Evolutionary conservation across 2,113 vertebrate species (phyloP), one percentile per base, ranked within the genome.

Genomic region (Bufo bufo): DNA sequence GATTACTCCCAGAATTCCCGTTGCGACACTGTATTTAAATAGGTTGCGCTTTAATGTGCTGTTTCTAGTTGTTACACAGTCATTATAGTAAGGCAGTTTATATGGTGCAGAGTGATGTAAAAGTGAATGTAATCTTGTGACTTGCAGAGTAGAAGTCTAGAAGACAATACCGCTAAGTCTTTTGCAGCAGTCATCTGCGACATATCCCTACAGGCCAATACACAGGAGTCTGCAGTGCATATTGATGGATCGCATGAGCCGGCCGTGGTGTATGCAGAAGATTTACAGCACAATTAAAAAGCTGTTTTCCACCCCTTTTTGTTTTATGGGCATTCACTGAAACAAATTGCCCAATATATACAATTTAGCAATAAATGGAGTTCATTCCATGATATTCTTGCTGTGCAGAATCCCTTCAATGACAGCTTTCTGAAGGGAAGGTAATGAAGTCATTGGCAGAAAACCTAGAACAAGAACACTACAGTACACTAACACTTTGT

Each of bases 271-370:
- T 75, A 77, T 83, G 71, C 56, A 74, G 80, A 83, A 77, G 87
- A 88, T 88, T 88, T 88, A 88, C 87, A 83, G 58, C 87, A 88
- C 87, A 88, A 88, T 88, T 88, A 88, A 88, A 88, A 88, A 77
- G 71, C 69, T 75, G 69, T 75, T 77, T 83, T 84, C 69, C 59
- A 61, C 87, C 77, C 58, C 58, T 77, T 58, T 82, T 88, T 88
- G 80, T 88, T 88, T 88, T 88, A 88, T 88, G 87, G 80, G 80
- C 69, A 77, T 88, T 74, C 87, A 56, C 56, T 54, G 87, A 88
- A 83, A 88, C 87, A 88, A 88, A 88, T 88, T 88, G 49, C 71
- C 87, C 63, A 77, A 88, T 88, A 74, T 83, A 88, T 88, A 77
- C 87, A 75, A 77, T 88, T 77, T 83, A 83, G 87, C 87, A 77